These are phyloP conservation scores for Corydoras sp. DNA, from an alignment of 2,113 vertebrate species.

Conservation along the genomic window DNA sequence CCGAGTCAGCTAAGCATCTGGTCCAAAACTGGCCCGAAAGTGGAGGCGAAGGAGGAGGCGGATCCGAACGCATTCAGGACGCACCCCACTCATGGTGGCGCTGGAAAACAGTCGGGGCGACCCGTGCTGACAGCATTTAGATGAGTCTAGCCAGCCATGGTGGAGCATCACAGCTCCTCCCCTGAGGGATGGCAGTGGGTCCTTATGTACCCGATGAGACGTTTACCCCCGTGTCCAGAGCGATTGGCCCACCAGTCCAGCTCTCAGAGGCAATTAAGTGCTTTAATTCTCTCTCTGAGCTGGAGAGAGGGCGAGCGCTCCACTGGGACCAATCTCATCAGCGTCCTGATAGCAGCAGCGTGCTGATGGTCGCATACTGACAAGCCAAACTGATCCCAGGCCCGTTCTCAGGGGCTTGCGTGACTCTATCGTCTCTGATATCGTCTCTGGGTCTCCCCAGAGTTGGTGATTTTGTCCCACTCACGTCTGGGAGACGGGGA, in stretches of 20 bases:
- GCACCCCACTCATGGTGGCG: not conserved
- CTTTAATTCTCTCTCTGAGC: conserved; percentile 19
- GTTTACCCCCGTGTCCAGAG: not conserved
- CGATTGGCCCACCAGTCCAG: not conserved
- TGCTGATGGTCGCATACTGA: conserved; percentile 11
- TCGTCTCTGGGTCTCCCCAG: not conserved
- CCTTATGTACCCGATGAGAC: not conserved
- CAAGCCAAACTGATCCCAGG: conserved; percentile 3
- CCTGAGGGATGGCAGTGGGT: not conserved
- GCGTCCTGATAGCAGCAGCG: not conserved
- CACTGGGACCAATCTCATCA: conserved; percentile 5
- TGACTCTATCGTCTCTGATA: not conserved
- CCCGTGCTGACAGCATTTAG: conserved; percentile 2
- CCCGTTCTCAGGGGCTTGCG: not conserved
- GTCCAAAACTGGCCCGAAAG: too few species aligned
- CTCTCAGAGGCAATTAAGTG: conserved; percentile 34
- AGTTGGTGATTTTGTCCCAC: conserved; percentile 3
- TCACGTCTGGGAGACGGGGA: conserved; percentile 7
- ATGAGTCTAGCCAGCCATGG: not conserved
- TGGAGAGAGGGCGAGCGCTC: conserved; percentile 14
- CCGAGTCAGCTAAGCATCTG: too few species aligned
- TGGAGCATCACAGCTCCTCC: not conserved
- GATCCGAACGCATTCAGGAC: too few species aligned
- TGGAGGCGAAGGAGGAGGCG: too few species aligned
- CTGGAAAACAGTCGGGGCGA: not conserved